Percentiles rank a stretch among this genome's conserved stretches.
Evolutionary conservation across 2,888 invertebrate genomes (phyloP).

Genomic region (Dynastes hyllus): DNA sequence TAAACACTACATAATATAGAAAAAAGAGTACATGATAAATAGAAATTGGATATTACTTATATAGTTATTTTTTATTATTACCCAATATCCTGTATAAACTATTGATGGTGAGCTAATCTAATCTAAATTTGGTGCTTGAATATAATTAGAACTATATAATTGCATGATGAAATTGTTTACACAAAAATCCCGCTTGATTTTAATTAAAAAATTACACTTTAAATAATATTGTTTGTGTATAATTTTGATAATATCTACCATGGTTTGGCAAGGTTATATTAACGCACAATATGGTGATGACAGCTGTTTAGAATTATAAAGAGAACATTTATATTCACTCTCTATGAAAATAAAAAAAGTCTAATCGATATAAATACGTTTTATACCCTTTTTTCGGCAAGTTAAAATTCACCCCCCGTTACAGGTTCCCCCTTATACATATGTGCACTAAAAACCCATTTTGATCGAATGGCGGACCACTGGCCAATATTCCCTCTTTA

Average conservation of each 20-base stretch:
- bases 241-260: neutral
- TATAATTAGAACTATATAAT: too few species aligned
- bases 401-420: slow-evolving; percentile 58
- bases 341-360: neutral
- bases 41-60: too few species aligned
- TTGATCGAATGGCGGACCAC: slow-evolving; percentile 57
- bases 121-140: too few species aligned
- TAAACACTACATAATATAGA: neutral
- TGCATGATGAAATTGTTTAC: neutral
- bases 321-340: neutral
- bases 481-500: slow-evolving; percentile 16
- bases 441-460: slow-evolving; percentile 50
- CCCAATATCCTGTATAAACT: too few species aligned
- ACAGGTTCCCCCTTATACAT: slow-evolving; percentile 48
- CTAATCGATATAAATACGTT: slow-evolving; percentile 46
- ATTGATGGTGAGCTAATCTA: too few species aligned
- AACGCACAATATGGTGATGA: neutral
- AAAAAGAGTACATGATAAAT: too few species aligned
- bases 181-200: neutral
- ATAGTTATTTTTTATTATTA: too few species aligned
- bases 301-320: neutral
- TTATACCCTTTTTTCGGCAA: slow-evolving; percentile 55
- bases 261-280: neutral
- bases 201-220: neutral
- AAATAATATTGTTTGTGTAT: neutral